Evolutionary conservation across 2,113 vertebrate species (phyloP).

Genomic region (Nanorana parkeri): DNA sequence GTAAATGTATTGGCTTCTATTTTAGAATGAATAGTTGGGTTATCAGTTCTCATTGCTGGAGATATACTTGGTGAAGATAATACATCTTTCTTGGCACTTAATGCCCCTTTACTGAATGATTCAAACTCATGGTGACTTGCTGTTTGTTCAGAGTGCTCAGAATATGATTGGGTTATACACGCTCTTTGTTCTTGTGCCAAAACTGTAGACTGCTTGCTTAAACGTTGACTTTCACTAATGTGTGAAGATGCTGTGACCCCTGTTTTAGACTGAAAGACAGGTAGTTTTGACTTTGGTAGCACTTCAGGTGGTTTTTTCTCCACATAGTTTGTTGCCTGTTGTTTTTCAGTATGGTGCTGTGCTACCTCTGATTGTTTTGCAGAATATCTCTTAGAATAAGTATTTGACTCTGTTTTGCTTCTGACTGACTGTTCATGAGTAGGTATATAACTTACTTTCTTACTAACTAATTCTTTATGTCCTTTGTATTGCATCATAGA

Average conservation of each 20-base stretch:
- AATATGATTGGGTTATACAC: neutral
- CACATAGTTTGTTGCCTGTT: slow-evolving; percentile 65
- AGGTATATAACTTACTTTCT: slow-evolving; percentile 15
- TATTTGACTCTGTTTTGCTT: slow-evolving; percentile 50
- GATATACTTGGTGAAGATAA: slow-evolving; percentile 72
- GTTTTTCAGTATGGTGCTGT: slow-evolving; percentile 74
- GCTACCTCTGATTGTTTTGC: slow-evolving; percentile 72
- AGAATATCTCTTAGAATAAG: slow-evolving; percentile 64
- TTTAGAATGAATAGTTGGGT: slow-evolving; percentile 70
- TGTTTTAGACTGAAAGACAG: slow-evolving; percentile 45
- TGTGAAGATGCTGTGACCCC: neutral
- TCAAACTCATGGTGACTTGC: neutral
- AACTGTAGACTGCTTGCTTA: neutral
- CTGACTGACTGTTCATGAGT: slow-evolving; percentile 17
- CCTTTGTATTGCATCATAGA: slow-evolving; percentile 59
- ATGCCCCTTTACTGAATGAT: slow-evolving; percentile 46
- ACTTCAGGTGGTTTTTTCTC: slow-evolving; percentile 64
- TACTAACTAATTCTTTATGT: slow-evolving; percentile 54
- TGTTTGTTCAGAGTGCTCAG: slow-evolving; percentile 6
- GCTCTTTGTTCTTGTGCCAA: slow-evolving; percentile 49
- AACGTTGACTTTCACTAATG: slow-evolving; percentile 43
- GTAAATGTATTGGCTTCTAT: slow-evolving; percentile 60
- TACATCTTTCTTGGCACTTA: slow-evolving; percentile 66
- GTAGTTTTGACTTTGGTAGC: slow-evolving; percentile 49
- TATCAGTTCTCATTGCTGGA: slow-evolving; percentile 74